Evolutionary conservation across 30 jellyfish, hydroid and myxozoan species (phyloP).

Genomic region (Aurelia aurita complex sp. Pacific): DNA sequence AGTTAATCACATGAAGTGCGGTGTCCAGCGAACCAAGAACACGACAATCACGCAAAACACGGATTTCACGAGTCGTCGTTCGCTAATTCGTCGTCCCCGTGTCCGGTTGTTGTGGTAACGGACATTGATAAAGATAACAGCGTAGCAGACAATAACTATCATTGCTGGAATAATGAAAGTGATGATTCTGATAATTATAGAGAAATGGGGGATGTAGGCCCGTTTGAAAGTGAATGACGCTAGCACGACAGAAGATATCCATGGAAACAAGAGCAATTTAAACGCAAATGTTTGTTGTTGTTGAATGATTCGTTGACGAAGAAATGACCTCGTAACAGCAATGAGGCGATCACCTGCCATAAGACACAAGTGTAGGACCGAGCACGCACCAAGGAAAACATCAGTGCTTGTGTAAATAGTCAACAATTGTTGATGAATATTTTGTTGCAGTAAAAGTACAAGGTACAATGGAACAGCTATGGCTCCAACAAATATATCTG

Average conservation of each 20-base stretch:
- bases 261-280: not conserved
- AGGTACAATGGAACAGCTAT: not conserved
- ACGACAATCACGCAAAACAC: slow-evolving; percentile 5
- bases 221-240: not conserved
- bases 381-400: not conserved
- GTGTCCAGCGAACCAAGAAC: slow-evolving; percentile 6
- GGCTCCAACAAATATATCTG: not conserved
- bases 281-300: not conserved
- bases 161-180: not conserved
- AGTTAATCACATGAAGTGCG: not conserved
- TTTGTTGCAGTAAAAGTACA: not conserved
- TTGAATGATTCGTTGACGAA: not conserved
- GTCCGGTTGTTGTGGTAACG: not conserved
- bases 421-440: not conserved
- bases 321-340: not conserved
- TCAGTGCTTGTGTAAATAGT: not conserved
- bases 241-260: not conserved
- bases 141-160: not conserved
- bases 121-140: not conserved
- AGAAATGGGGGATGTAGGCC: not conserved
- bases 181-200: not conserved
- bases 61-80: not conserved
- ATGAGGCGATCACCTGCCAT: slow-evolving; percentile 1
- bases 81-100: not conserved
- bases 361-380: not conserved